A percentile compares a stretch with the other conserved stretches of the same genome.
phyloP scores from a whole-genome alignment of 2,113 vertebrate species.

The Hypomesus transpacificus region DNA sequence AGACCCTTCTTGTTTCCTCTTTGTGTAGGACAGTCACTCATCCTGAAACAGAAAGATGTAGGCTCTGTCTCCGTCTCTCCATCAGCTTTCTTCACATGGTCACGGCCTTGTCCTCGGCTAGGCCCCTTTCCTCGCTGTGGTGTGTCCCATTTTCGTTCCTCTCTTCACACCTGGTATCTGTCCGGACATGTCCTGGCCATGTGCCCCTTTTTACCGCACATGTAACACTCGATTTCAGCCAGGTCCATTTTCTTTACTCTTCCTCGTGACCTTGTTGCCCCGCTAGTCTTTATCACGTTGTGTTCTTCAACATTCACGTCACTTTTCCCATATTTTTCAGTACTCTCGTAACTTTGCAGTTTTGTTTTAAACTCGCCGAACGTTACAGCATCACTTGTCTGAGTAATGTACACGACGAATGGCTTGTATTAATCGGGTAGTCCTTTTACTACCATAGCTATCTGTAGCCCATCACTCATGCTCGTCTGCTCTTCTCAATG shows the following conservation, averaged over 20 bases:
- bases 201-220: no score
- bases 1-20: neutral
- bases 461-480: neutral
- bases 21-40: conserved; percentile 1
- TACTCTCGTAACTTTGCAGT: conserved; percentile 15
- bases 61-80: neutral
- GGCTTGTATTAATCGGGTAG: conserved; percentile 19
- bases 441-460: conserved; percentile 12
- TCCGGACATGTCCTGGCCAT: neutral
- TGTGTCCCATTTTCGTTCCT: neutral
- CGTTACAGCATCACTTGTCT: neutral
- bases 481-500: conserved; percentile 21
- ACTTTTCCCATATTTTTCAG: neutral
- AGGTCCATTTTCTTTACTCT: neutral
- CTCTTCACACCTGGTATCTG: no score
- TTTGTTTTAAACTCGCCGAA: conserved; percentile 30
- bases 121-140: neutral
- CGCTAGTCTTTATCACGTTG: conserved; percentile 8
- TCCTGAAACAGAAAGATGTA: neutral
- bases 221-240: neutral
- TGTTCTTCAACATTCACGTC: neutral
- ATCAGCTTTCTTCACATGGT: neutral
- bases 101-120: neutral
- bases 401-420: conserved; percentile 22
- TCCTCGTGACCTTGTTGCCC: neutral